Evolutionary conservation across 1,140 invertebrate species (phyloP), one percentile per base, ranked within the genome.

Genomic region (Aplysia californica): DNA sequence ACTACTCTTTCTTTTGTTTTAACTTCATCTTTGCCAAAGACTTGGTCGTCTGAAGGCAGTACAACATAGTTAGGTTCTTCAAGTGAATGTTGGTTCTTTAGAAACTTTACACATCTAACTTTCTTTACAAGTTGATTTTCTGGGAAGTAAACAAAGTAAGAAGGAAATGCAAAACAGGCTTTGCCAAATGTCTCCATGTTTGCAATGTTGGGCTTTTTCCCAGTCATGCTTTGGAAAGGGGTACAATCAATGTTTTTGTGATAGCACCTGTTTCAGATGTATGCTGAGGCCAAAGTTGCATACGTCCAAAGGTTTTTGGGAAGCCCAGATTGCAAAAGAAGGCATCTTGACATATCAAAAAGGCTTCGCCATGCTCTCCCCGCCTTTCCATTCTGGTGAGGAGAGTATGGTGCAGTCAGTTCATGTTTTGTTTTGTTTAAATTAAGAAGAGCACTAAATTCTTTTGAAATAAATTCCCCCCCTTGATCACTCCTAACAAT

Each of bases 301-400:
- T 86, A 83, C 26, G 77, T 56, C 81, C 85, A 84, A 64, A 84
- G 65, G 1, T 41, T 55, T 35, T 80, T 74, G 31, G 80, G 74
- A 15, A 88, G 41, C 56, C 69, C 66, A 21, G 80, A 31, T 56
- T 81, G 71, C 2, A 81, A 23, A 35, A 86, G 55, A 23, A 78
- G 33, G 68, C 70, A 75, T 23, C 75, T 55, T 35, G 41, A 4
- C 68, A 74, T 74, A 31, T 73, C 68, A 75, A 80, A 77, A 5
- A 80, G 50, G 21, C 41, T 67, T 38, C 79, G 39, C 69, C 55
- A 77, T 10, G 20, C 18, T 31, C 79, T 61, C 44, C 74, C 74
- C 4, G 56, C 55, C 18, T 31, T 75, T 15, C 65, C 76, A 75
- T 78, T 78, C 70, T 80, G 75, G 66, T 79, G 75, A 18, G 75